Evolutionary conservation across 1,140 invertebrate species (phyloP), one percentile per base, ranked within the genome.

Genomic region (Trialeurodes vaporariorum): DNA sequence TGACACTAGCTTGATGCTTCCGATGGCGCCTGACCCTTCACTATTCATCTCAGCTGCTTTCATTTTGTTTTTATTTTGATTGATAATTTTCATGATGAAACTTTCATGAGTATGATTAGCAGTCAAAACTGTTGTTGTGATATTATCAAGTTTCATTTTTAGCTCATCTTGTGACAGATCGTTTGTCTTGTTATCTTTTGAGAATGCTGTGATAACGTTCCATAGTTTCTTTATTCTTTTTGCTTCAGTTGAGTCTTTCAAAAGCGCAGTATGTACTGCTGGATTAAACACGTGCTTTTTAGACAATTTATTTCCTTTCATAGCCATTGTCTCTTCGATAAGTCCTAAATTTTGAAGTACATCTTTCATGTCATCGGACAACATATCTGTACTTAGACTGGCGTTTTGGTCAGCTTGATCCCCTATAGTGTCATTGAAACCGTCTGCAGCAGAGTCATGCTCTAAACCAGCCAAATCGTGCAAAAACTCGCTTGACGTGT

Each of bases 341-440:
- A 84, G 72, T 9, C 83, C 83, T 27, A 84, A 78, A 70, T 83
- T 80, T 64, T 79, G 74, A 2, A 85, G 73, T 65, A 84, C 77
- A 24, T 73, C 74, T 64, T 78, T 81, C 76, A 84, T 80, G 27
- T 78, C 75, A 25, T 78, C 76, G 0, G 82, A 80, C n/a, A 83
- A 72, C 22, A 74, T 49, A 17, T 75, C 81, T 12, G 79, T 72
- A 68, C 81, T 70, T 0, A 71, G 66, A 12, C 66, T 64, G 2
- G 66, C 26, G 17, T 66, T 67, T 9, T 23, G 59, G 13, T 65
- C 59, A 12, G 25, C 61, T 40, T 70, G 63, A 5, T 2, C 25
- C 2, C 59, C 1, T 25, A 58, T 2, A 1, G 40, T 22, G 1
- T 68, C 59, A 1, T 62, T n/a, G 9, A 67, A 1, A 13, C 9